Evolutionary conservation across 2,888 invertebrate species (phyloP), one percentile per base, ranked within the genome.

Genomic region (Archips crataeganus): DNA sequence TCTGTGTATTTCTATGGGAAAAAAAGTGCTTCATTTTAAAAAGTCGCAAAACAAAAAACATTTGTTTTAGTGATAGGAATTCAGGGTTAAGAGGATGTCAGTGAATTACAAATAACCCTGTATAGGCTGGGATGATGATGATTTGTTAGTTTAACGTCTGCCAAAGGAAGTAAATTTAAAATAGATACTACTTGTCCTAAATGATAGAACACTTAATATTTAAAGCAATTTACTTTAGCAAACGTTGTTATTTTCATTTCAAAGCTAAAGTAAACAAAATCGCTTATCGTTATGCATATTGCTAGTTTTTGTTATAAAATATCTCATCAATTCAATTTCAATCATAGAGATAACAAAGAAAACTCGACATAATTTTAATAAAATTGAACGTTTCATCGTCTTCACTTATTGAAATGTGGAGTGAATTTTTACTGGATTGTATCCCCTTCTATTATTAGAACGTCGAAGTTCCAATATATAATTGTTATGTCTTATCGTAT

Each of bases 331-430:
- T 32, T 63, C 47, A 49, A 49, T 65, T 69, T 45, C 54, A 32
- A 67, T 71, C 23, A 11, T 13, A 8, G 9, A 65, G 8, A 23
- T 23, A 54, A 9, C 47, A 39, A 54, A 64, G 32, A 57, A 36
- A 36, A 59, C 47, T 13, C 54, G 23, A 36, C 36, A 32, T 47
- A 36, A 36, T 63, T 72, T 57, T 59, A 63, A 69, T 73, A 70
- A 65, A 71, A 47, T 74, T 71, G 77, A 75, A 75, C 74, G 42
- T 70, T 69, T 70, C 62, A 63, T 62, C 61, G 62, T 70, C 45
- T 70, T 23, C 45, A 36, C 57, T 70, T 71, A 75, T 70, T 67
- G 71, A 72, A 49, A 64, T 65, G 61, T 60, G 59, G 8, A 69
- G 32, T 49, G 51, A 42, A 67, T 65, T 70, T 54, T 57, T 69